phyloP scores from a whole-genome alignment of 1,140 invertebrate genomes.

The Cheumatopsyche charites region DNA sequence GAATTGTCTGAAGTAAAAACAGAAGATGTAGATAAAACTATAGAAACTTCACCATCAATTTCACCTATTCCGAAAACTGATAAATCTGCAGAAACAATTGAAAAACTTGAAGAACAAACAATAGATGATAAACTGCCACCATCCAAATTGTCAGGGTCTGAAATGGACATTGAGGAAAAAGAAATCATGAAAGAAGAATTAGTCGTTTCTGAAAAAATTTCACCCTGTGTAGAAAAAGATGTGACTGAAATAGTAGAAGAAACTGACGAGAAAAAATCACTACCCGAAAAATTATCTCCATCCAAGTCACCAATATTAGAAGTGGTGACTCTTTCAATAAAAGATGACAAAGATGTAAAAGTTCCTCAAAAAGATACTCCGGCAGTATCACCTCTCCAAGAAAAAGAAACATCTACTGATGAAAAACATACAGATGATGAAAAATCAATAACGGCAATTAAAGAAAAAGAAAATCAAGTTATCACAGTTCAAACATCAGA shows the following conservation, averaged over 20 bases:
- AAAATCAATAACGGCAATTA: too few species aligned
- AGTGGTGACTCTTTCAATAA: not conserved
- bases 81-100: not conserved
- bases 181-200: not conserved
- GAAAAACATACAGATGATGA: too few species aligned
- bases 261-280: not conserved
- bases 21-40: not conserved
- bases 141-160: not conserved
- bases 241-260: not conserved
- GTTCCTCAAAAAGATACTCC: not conserved
- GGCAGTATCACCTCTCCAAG: not conserved
- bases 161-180: not conserved
- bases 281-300: not conserved
- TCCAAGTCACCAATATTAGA: not conserved
- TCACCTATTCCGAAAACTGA: not conserved
- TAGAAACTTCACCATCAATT: not conserved
- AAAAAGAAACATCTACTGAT: not conserved
- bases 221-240: not conserved
- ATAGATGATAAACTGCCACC: not conserved
- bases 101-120: not conserved
- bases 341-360: not conserved
- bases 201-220: not conserved
- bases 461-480: not conserved
- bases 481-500: too few species aligned
- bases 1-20: not conserved